A percentile compares a stretch with the other conserved stretches of the same genome.
Evolutionary conservation across 2,888 invertebrate species (phyloP).

Genomic region (Eristalis arbustorum): DNA sequence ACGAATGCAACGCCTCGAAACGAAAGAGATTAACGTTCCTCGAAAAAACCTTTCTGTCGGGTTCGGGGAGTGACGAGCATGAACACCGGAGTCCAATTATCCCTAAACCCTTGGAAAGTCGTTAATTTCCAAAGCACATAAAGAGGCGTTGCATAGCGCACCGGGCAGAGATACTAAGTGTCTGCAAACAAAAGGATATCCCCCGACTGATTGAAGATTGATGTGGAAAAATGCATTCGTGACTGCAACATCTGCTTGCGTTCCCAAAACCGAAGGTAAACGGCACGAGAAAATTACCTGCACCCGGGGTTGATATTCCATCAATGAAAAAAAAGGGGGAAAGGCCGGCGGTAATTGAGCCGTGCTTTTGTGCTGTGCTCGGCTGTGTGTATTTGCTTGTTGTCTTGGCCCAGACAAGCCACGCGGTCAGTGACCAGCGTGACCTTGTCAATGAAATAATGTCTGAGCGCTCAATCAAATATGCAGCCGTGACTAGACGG

Average conservation of each 20-base stretch:
- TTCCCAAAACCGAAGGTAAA: neutral
- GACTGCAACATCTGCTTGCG: neutral
- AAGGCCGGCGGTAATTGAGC: neutral
- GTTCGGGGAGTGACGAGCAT: too few relatives aligned
- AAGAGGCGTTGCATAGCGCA: neutral
- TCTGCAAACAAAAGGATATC: neutral
- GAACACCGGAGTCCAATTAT: neutral
- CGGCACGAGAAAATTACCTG: neutral
- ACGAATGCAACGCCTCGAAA: too few relatives aligned
- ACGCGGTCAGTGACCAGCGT: neutral
- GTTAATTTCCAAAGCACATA: neutral
- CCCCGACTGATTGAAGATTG: neutral
- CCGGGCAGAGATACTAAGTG: neutral
- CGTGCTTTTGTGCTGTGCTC: neutral
- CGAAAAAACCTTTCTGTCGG: too few relatives aligned
- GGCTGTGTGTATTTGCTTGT: neutral
- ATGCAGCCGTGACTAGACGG: neutral
- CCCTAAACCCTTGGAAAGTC: neutral
- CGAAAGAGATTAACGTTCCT: too few relatives aligned
- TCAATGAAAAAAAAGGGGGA: neutral
- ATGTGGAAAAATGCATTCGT: neutral
- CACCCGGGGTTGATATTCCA: neutral
- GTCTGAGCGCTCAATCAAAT: neutral
- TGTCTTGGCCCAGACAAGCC: neutral
- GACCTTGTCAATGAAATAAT: neutral